Percentiles rank a stretch among this genome's conserved stretches.
Evolutionary conservation across 2,113 vertebrate genomes (phyloP).

Genomic region (Phycodurus eques): DNA sequence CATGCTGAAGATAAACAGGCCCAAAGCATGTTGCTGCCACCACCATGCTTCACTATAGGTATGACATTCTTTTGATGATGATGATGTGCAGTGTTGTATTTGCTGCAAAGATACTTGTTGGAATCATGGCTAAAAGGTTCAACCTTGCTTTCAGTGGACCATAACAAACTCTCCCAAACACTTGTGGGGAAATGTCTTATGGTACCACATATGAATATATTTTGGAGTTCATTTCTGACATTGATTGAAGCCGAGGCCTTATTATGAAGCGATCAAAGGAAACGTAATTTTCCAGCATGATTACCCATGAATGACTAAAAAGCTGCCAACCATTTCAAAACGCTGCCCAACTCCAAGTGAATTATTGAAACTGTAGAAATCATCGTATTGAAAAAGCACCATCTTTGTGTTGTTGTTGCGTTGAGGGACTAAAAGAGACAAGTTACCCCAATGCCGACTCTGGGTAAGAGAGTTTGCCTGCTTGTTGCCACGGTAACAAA

Average conservation of each 20-base stretch:
- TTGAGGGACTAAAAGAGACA: neutral
- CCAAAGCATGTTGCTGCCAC: neutral
- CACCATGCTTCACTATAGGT: neutral
- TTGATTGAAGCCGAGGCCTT: neutral
- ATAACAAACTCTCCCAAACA: neutral
- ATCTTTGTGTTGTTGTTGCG: neutral
- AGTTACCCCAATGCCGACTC: neutral
- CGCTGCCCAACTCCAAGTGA: neutral
- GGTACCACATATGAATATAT: too few species aligned
- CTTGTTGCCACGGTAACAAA: slow-evolving; percentile 2
- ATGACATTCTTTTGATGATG: too few species aligned
- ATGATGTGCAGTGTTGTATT: too few species aligned
- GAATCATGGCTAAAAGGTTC: too few species aligned
- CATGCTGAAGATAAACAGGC: neutral
- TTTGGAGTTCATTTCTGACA: neutral
- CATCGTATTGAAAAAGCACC: neutral
- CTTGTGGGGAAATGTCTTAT: too few species aligned
- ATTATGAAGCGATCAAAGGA: neutral
- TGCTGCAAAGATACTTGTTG: too few species aligned
- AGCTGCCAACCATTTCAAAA: neutral
- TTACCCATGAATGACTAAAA: neutral
- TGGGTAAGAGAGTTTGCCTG: neutral
- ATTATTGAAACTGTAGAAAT: neutral
- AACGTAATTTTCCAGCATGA: neutral
- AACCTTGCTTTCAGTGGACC: neutral